phyloP scores from a whole-genome alignment of 37 sponge, comb jelly and placozoan genomes.

The Amphimedon queenslandica region DNA sequence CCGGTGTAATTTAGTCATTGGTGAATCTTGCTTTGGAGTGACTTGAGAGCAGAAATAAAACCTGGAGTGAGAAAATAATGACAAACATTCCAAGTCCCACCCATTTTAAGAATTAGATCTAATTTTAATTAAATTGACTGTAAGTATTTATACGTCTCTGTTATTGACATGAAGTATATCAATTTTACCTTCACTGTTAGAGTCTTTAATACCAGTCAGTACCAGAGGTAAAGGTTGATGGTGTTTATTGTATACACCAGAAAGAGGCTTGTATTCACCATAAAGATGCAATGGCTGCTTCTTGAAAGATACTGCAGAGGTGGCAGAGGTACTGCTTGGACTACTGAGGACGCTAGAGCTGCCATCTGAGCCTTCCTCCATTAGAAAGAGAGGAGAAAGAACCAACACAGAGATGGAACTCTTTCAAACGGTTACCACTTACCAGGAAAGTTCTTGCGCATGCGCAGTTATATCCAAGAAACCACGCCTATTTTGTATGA shows the following conservation, averaged over 20 bases:
- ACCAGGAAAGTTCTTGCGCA: neutral
- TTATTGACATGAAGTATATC: no score
- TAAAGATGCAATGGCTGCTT: constrained; percentile 9
- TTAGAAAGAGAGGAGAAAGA: constrained; percentile 4
- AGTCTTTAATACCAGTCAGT: neutral
- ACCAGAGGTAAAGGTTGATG: constrained; percentile 2
- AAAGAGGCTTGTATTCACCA: constrained; percentile 14
- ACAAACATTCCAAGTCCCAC: no score
- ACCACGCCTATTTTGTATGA: neutral
- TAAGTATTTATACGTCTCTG: no score
- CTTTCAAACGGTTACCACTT: neutral
- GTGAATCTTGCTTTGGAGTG: constrained; percentile 63
- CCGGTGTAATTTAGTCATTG: no score
- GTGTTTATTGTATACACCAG: constrained; percentile 13
- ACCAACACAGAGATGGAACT: no score
- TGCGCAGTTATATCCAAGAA: neutral
- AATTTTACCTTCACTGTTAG: constrained; percentile 31
- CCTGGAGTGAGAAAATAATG: constrained; percentile 21
- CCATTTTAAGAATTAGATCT: no score
- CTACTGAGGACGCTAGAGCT: neutral
- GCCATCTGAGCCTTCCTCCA: neutral
- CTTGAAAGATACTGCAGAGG: neutral
- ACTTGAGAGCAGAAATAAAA: constrained; percentile 54
- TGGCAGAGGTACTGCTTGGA: constrained; percentile 8
- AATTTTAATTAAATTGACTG: no score